Evolutionary conservation across 2,113 vertebrate species (phyloP), one percentile per base, ranked within the genome.

Genomic region (Colaptes auratus): DNA sequence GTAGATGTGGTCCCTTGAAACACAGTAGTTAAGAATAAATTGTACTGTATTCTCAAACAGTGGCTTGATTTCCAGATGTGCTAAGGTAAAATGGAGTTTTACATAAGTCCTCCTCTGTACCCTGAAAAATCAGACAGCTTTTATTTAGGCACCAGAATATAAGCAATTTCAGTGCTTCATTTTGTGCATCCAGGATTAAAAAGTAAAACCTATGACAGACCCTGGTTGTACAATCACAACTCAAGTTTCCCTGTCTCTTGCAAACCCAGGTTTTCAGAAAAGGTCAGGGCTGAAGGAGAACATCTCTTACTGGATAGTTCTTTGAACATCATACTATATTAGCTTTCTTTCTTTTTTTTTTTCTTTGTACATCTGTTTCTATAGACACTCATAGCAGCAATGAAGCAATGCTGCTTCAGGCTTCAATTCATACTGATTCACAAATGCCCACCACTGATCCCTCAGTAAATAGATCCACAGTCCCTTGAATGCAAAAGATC

Each of bases 371-470:
- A 3, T 31, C 83, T 78, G 95, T 94, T 92, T 83, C 93, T 81
- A 80, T 33, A 90, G 92, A 69, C 93, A 93, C 70, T 66, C 77
- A 67, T 31, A 77, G 53, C 63, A 86, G 86, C 63, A 73, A 76
- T 8, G 92, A 10, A 89, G 92, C 90, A 92, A 66, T 77, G 76
- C 82, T 87, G 80, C 80, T 78, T 7, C 60, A 75, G 66, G 52
- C 84, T 86, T 52, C 92, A 50, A 1, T 79, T 92, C 91, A 94
- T 92, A 53, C 66, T 23, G 55, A 44, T 70, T 67, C 89, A 76
- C 92, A 82, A 88, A 86, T 70, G 74, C 87, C 70, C 15, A 1
- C 33, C 86, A 23, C 79, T 73, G 97, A 97, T 81, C 97, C 91
- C 90, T 90, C 3, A 0, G 85, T 15, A 92, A 96, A 96, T 53